Evolutionary conservation across 2,888 invertebrate genomes (phyloP), one percentile per base, ranked within the genome.

Genomic region (Pterostichus madidus): DNA sequence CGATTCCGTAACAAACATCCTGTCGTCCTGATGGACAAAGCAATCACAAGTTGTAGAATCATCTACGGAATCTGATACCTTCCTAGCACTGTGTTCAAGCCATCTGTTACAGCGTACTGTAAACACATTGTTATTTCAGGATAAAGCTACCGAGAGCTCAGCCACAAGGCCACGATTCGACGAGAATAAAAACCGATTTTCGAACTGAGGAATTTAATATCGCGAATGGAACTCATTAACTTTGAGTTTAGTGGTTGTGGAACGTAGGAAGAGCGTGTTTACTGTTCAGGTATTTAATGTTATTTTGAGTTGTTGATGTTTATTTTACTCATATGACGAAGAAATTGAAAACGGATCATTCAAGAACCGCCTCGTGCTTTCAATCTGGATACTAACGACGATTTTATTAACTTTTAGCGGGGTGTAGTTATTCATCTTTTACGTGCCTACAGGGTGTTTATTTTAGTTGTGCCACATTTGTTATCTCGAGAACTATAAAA

Each of bases 51-150:
- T 32, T 10, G 64, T 0, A 8, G 13, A 13, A 35, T 35, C 64
- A 11, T 13, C 1, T 64, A n/a, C 64, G 5, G 64, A 35, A 13
- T 64, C 35, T 24, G 24, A 24, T 24, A 24, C 24, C 24, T 32
- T 32, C n/a, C 24, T 59, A 11, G 24, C 24, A n/a, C 35, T 39
- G 59, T 59, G 64, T 35, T 64, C 3, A 31, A 64, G 75, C 49
- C 75, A 75, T 75, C 75, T 75, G 75, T 75, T 75, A 75, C 75
- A 49, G 6, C n/a, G 15, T 44, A 52, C 75, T 75, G 75, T 75
- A 75, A 75, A 75, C 75, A 75, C 75, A 75, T 75, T 75, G 75
- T 75, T 75, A 49, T 75, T 75, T 75, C 32, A 52, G 24, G 75
- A 75, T 75, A 75, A 44, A 75, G 44, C 39, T 44, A 15, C 7